Evolutionary conservation across 1,140 invertebrate species (phyloP), one percentile per base, ranked within the genome.

Genomic region (Caenorhabditis tropicalis): DNA sequence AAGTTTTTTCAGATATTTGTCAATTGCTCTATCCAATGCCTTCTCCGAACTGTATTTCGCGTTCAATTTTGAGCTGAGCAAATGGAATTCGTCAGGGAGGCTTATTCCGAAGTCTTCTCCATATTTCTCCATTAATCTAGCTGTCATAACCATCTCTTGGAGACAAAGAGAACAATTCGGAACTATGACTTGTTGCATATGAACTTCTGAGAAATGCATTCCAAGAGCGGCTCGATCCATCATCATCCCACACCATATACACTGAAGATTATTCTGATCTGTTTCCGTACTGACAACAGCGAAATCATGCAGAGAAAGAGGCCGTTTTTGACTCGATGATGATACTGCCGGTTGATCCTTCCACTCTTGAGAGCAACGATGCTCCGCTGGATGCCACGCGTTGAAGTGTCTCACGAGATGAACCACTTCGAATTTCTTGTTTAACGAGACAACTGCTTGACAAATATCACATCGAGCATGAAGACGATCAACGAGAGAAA

Each of bases 191-290:
- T 91, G 91, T 53, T 91, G 88, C 12, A 89, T 87, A 79, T 91
- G 90, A 58, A 91, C 87, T 84, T 91, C 90, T 27, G 90, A 85
- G 81, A 91, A 91, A 82, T 91, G 90, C 89, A 90, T 87, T 16
- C 88, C 89, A 12, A 91, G 60, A 10, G 86, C 56, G 12, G 56
- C 43, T 0, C 53, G 83, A 81, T 91, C 88, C 87, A 90, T 89
- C 31, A 91, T 85, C 89, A 91, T 91, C 48, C 90, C 89, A 60
- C 90, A 90, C 90, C 90, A 91, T 85, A 91, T 91, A 81, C 90
- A 91, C 79, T 91, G 90, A 27, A 91, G 70, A 83, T 89, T 91
- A 24, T 91, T 90, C n/a, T 74, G 53, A 29, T 74, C 84, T 27
- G 88, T 60, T 49, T 84, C 79, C 2, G 86, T 74, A 74, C 91